A percentile compares a stretch with the other conserved stretches of the same genome.
These are phyloP conservation scores for Polypedilum vanderplanki DNA, from an alignment of 1,140 invertebrate species.

Conservation along the genomic window DNA sequence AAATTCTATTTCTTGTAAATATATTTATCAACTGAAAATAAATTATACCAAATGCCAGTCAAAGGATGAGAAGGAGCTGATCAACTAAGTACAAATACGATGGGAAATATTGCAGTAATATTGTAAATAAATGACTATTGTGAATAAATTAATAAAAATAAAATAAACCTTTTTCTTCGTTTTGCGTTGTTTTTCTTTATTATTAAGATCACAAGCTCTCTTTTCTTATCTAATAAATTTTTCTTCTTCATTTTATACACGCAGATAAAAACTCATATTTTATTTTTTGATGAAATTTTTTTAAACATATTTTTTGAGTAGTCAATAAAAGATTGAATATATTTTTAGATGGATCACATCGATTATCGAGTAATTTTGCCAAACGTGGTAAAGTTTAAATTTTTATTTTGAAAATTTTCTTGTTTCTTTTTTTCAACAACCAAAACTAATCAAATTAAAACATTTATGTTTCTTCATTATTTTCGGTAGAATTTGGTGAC, in stretches of 20 bases:
- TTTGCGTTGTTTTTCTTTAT: neutral
- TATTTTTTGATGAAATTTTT: neutral
- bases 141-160: no score
- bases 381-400: constrained; percentile 24
- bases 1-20: neutral
- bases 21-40: neutral
- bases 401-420: neutral
- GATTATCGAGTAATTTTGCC: constrained; percentile 11
- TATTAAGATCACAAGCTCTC: neutral
- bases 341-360: constrained; percentile 21
- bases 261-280: neutral
- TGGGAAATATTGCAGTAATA: no score
- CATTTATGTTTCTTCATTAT: neutral
- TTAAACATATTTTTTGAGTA: neutral
- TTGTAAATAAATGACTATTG: no score
- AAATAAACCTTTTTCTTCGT: no score
- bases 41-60: neutral
- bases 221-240: neutral
- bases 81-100: neutral
- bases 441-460: neutral
- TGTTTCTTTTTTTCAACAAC: neutral
- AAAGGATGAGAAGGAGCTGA: no score
- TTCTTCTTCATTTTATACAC: neutral
- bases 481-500: neutral
- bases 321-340: neutral